Base-by-base conservation (phyloP, 2,113 vertebrate species). In the Platichthys stellatus region DNA sequence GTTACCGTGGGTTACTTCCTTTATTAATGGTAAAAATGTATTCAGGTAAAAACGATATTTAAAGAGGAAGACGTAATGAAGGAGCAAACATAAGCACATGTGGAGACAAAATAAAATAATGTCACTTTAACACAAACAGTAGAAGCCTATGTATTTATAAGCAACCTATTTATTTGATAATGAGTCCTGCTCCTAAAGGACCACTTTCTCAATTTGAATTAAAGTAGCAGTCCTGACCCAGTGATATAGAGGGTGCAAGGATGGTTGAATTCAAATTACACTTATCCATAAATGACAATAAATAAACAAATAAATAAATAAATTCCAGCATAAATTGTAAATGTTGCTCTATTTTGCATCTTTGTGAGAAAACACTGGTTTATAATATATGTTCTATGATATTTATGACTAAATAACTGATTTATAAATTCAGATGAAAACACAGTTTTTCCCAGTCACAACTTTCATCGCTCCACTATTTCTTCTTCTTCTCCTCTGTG, bases 401-500 rank as follows among this genome's bases (percentile, higher is more conserved):
- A 43, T 65, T 49, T 1, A 69, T 63, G 18, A 57, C 26, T 54
- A 1, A 66, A 69, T 64, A 78, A 54, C 9, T 12, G 24, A 47
- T 53, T 12, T 24, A 75, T 75, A 76, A 68, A 76, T 66, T 14
- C 63, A 77, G 35, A 58, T 17, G 18, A 2, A 28, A 66, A 62
- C 53, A 69, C 60, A 76, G 57, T 75, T 78, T 74, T 40, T 5
- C 31, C 63, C 72, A 81, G 49, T 78, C 53, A 65, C 45, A 78
- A 4, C 7, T 21, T 21, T 68, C 35, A 9, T 53, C 11, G 26
- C n/a, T 63, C 43, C 2, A 40, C 91, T 84, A 95, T 85, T 95
- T 95, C 87, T 94, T 94, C 90, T 99, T 99, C 89, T 98, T 99
- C 89, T 98, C 97, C 86, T 98, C 97, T n/a, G 98, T 99, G 91